Evolutionary conservation across 2,113 vertebrate genomes (phyloP).

Genomic region (Echinops telfairi): DNA sequence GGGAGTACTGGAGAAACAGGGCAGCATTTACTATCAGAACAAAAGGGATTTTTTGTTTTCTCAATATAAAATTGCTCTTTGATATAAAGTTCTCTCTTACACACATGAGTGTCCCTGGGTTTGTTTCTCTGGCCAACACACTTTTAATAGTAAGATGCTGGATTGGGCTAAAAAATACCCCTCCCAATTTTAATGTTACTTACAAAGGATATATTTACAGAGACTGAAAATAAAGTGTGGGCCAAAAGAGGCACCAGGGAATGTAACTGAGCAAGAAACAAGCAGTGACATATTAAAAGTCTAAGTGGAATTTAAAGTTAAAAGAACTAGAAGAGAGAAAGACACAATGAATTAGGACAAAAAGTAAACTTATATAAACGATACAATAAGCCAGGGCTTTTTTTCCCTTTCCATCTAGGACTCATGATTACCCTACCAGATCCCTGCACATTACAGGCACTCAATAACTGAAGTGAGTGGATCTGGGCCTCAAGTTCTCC

Average conservation of each 20-base stretch:
- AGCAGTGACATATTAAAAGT: too few relatives aligned
- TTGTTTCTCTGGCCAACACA: too few relatives aligned
- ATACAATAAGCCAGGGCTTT: neutral
- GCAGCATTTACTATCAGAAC: neutral
- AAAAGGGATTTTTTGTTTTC: neutral
- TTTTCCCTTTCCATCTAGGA: neutral
- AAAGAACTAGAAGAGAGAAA: constrained; percentile 15
- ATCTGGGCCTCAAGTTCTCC: constrained; percentile 31
- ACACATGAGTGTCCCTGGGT: neutral
- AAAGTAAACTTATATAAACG: constrained; percentile 16
- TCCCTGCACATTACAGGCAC: neutral
- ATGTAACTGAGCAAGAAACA: neutral
- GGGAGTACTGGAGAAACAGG: neutral
- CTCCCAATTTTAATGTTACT: constrained; percentile 7
- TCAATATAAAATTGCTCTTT: too few relatives aligned
- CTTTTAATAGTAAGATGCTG: neutral
- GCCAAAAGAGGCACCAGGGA: constrained; percentile 11
- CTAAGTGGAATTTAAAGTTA: too few relatives aligned
- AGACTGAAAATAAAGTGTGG: neutral
- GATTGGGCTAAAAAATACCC: neutral
- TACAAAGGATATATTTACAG: neutral
- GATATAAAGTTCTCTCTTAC: too few relatives aligned
- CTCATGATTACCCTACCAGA: neutral
- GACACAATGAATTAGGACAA: constrained; percentile 28
- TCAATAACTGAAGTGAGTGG: constrained; percentile 1